Evolutionary conservation across 2,888 invertebrate species (phyloP), one percentile per base, ranked within the genome.

Genomic region (Tachina fera): DNA sequence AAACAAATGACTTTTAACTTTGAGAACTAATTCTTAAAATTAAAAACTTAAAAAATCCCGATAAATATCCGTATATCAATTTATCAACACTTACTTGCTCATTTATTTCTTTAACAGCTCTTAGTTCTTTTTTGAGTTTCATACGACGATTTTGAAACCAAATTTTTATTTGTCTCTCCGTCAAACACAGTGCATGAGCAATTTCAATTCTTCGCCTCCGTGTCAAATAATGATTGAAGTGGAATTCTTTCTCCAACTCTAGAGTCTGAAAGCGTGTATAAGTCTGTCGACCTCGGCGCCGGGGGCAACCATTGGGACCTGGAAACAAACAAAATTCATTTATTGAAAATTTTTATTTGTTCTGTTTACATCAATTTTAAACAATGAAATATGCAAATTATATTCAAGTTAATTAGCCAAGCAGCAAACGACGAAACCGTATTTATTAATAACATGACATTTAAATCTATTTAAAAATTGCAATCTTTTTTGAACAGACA

Each of bases 201-300:
- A 98, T 98, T 94, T 99, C 98, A 94, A 98, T 98, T 94, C 98
- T 95, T 93, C 98, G 96, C 93, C 98, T 95, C 92, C 99, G 95
- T 90, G 98, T 98, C 93, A 99, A 95, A 94, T 99, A 99, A 92
- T 98, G 98, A 94, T 98, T 99, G 94, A 98, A 98, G 93, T 98
- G 98, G 94, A 99, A 99, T 94, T 99, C 99, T 94, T 98, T 98
- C 93, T 99, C 99, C 93, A 99, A 95, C 93, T 99, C 98, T 94
- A 98, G 94, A 39, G 99, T 99, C 94, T 99, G 99, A 95, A 98
- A 98, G 91, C 98, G 96, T 88, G 98, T 99, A 95, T 99, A 99
- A 19, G 99, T 99, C 94, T 99, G 98, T 89, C 99, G 95, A 86
- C 98, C 98, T 91, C 98, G 95, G 92, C 98, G 96, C 91, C 98